phyloP scores from a whole-genome alignment of 2,888 invertebrate genomes.

The Pelosia muscerda region DNA sequence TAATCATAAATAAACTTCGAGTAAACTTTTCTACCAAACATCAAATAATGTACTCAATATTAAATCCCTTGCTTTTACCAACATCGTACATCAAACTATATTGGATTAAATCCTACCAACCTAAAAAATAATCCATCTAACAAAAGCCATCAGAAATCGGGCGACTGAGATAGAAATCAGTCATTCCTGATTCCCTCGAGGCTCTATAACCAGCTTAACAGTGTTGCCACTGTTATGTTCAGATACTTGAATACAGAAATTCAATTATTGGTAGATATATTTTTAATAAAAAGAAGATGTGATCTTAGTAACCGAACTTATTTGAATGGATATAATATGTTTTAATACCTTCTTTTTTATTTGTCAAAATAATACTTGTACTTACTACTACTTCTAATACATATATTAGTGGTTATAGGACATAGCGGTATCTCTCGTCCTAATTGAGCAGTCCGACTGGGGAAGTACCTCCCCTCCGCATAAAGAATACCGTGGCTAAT shows the following conservation, averaged over 20 bases:
- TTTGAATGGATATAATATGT: too few species aligned
- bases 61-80: slow-evolving; percentile 5
- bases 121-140: slow-evolving; percentile 49
- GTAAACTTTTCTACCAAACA: neutral
- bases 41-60: slow-evolving; percentile 6
- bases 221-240: neutral
- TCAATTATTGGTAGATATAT: too few species aligned
- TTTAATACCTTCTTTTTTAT: too few species aligned
- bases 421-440: too few species aligned
- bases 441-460: too few species aligned
- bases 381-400: too few species aligned
- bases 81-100: slow-evolving; percentile 24
- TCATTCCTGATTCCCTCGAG: slow-evolving; percentile 60
- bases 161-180: slow-evolving; percentile 60
- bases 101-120: slow-evolving; percentile 36
- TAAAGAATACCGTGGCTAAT: too few species aligned
- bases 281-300: too few species aligned
- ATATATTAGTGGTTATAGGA: too few species aligned
- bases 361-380: too few species aligned
- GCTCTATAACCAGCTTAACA: slow-evolving; percentile 59
- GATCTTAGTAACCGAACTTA: too few species aligned
- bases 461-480: too few species aligned
- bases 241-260: neutral
- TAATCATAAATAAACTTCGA: slow-evolving; percentile 3
- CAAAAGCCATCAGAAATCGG: slow-evolving; percentile 56